phyloP scores from a whole-genome alignment of 2,113 vertebrate genomes.

The Chinchilla lanigera region DNA sequence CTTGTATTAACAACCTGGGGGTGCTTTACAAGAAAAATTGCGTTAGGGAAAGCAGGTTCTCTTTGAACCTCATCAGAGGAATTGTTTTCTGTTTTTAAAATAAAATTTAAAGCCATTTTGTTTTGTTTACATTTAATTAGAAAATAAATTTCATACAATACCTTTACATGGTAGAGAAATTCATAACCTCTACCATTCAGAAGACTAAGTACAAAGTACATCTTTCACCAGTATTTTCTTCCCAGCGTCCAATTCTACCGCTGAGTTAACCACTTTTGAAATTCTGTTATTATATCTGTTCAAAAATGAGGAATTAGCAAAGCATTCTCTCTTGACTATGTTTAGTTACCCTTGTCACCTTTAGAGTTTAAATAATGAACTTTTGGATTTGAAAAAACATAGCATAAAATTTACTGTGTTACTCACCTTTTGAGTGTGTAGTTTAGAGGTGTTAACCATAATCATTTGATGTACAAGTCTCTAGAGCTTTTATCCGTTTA shows the following conservation, averaged over 20 bases:
- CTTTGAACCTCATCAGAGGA: conserved; percentile 3
- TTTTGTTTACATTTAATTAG: conserved; percentile 14
- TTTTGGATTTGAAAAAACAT: background rate
- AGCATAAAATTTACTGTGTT: background rate
- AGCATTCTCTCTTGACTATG: background rate
- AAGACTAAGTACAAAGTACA: background rate
- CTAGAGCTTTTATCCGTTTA: background rate
- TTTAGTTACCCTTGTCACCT: conserved; percentile 25
- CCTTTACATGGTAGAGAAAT: background rate
- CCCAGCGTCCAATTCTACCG: background rate
- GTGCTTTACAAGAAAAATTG: conserved; percentile 56
- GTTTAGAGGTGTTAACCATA: background rate
- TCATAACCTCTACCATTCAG: conserved; percentile 9
- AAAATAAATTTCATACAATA: conserved; percentile 34
- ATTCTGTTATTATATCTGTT: background rate
- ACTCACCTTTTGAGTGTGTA: background rate
- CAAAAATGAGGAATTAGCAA: conserved; percentile 1
- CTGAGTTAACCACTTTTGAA: background rate
- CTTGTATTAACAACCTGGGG: background rate
- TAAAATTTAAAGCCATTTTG: background rate
- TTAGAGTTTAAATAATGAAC: background rate
- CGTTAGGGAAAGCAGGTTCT: background rate
- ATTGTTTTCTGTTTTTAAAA: background rate
- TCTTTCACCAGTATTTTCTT: background rate
- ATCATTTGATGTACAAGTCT: background rate